Evolutionary conservation across 2,888 invertebrate genomes (phyloP), one percentile per base, ranked within the genome.

Genomic region (Phyllotreta cruciferae): DNA sequence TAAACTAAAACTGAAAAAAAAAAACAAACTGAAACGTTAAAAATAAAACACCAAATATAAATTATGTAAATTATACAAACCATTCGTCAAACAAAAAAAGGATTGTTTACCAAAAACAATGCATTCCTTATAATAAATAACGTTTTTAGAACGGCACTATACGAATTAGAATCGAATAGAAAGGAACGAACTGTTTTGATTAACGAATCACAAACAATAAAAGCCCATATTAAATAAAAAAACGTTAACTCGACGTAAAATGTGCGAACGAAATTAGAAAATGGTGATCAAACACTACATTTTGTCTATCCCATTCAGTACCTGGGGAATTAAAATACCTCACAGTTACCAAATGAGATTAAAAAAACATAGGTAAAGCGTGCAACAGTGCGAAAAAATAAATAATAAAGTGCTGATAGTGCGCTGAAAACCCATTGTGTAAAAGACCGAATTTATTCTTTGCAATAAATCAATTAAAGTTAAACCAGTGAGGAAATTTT

Each of bases 271-370:
- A 60, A 63, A 67, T 67, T 68, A 65, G 69, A 69, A 69, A 72
- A 47, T 77, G 75, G 76, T 80, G 78, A 74, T 79, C 77, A 80
- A 81, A 82, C 81, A 83, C 83, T 81, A 82, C 84, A 82, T 85
- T 87, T 83, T 85, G 88, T 87, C 86, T 88, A 92, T 88, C 92
- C 88, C 92, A 91, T 87, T 87, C 87, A 89, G 91, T 90, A 90
- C 89, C 89, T 91, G 92, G 91, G 91, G 85, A 78, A 78, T 73
- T 71, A 77, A 79, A 77, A 74, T 83, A 84, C 87, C 94, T 93
- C 95, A 94, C 93, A 93, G 93, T 95, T 95, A 96, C 95, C 93
- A 92, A 91, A 93, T 95, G 96, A 96, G 95, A 96, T 96, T 96
- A 91, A 87, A 88, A 88, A 86, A 88, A 85, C 84, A 83, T 82